Percentiles rank a stretch among this genome's conserved stretches.
These are phyloP conservation scores for Neomonachus schauinslandi DNA, from an alignment of 2,113 vertebrate species.

Conservation along the genomic window DNA sequence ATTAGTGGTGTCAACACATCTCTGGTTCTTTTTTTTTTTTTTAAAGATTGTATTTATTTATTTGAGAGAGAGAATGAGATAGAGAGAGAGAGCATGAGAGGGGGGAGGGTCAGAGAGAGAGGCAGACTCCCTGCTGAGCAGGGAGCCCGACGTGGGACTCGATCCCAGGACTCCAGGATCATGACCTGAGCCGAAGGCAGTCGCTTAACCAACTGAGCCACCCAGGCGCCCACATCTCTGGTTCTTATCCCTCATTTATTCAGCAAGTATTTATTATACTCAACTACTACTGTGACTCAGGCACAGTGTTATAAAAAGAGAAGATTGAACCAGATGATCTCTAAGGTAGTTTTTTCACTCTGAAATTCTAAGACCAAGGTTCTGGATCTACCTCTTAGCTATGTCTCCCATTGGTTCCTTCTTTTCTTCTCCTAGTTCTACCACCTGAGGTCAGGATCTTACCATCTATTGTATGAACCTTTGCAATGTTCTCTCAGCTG, in stretches of 20 bases:
- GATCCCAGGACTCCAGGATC: too few relatives aligned
- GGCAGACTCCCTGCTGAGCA: too few relatives aligned
- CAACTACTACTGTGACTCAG: not conserved
- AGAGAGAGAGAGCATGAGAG: too few relatives aligned
- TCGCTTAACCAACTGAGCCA: too few relatives aligned
- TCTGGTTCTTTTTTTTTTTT: not conserved
- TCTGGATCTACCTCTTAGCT: not conserved
- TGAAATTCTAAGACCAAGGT: not conserved
- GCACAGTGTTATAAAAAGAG: not conserved
- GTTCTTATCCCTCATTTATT: not conserved
- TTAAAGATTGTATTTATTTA: too few relatives aligned
- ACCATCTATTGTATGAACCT: not conserved
- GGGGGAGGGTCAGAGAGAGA: too few relatives aligned
- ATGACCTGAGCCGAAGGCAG: too few relatives aligned
- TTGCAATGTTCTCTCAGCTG: not conserved
- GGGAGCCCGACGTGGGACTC: too few relatives aligned
- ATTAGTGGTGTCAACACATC: not conserved
- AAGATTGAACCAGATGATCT: not conserved
- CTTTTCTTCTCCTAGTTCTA: not conserved
- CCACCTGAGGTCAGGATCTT: not conserved
- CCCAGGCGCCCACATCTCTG: not conserved
- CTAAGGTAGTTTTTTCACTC: not conserved
- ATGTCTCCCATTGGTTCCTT: not conserved
- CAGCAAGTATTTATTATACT: conserved; percentile 26
- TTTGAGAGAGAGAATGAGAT: too few relatives aligned